These are phyloP conservation scores for Musca vetustissima DNA, from an alignment of 1,140 invertebrate genomes.

Conservation along the genomic window DNA sequence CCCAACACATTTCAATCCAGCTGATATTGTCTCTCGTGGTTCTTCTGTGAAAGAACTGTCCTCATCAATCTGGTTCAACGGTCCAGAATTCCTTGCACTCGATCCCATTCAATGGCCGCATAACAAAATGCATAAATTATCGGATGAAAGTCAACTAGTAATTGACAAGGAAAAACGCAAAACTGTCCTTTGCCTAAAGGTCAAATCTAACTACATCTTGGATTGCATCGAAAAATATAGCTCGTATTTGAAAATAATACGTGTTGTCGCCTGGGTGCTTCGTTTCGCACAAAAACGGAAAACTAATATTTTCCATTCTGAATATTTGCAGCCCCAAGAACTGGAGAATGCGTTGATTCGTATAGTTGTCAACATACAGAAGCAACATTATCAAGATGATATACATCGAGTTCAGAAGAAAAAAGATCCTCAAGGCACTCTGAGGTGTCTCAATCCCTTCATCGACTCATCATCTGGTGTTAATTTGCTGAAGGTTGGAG, in stretches of 20 bases:
- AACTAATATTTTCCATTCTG: too few relatives aligned
- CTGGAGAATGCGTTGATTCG: neutral
- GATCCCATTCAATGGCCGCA: neutral
- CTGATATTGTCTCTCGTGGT: too few relatives aligned
- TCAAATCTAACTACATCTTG: neutral
- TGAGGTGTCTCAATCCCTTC: neutral
- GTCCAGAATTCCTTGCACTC: neutral
- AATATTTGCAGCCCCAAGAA: neutral
- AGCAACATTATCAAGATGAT: neutral
- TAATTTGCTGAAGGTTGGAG: neutral
- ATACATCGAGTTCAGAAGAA: neutral
- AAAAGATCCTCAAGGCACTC: neutral
- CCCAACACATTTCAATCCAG: too few relatives aligned
- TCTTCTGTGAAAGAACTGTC: too few relatives aligned
- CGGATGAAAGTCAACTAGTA: neutral
- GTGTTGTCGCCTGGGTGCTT: neutral
- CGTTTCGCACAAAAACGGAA: neutral
- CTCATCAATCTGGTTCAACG: too few relatives aligned
- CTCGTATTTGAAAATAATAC: conserved; percentile 3
- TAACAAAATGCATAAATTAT: too few relatives aligned
- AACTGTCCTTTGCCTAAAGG: neutral
- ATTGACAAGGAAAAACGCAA: neutral
- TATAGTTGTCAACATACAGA: neutral
- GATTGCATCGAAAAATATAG: neutral
- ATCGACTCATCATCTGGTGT: neutral